These are phyloP conservation scores for Cotesia congregata DNA, from an alignment of 2,888 invertebrate genomes.

Conservation along the genomic window DNA sequence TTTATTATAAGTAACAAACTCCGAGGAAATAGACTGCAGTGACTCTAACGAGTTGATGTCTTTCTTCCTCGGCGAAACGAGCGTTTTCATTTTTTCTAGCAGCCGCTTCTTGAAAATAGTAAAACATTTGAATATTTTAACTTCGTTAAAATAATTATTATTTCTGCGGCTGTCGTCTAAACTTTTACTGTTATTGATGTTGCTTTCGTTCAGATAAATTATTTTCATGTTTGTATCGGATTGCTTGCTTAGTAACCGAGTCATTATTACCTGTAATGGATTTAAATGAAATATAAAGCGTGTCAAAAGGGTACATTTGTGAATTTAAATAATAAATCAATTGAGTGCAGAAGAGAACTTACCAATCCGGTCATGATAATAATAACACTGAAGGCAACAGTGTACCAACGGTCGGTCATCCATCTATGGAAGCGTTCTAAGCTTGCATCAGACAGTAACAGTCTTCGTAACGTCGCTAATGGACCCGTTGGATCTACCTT, in stretches of 20 bases:
- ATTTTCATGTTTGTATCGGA: constrained; percentile 67
- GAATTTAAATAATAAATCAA: background rate
- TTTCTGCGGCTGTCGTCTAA: background rate
- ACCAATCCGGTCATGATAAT: constrained; percentile 84
- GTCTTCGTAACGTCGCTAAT: constrained; percentile 85
- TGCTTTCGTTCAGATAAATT: constrained; percentile 65
- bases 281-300: background rate
- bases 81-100: background rate
- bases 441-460: constrained; percentile 88
- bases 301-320: constrained; percentile 2
- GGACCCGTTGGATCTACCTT: constrained; percentile 89
- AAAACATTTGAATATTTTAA: background rate
- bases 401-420: constrained; percentile 91
- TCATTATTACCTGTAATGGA: constrained; percentile 63
- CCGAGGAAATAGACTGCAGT: background rate
- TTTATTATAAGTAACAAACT: background rate
- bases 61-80: background rate
- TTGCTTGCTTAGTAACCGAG: constrained; percentile 68
- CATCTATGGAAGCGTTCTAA: constrained; percentile 88
- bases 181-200: background rate
- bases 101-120: background rate
- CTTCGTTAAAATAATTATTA: background rate
- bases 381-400: constrained; percentile 80
- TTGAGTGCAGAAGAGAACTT: constrained; percentile 39
- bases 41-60: background rate